Conservation (phyloP, 1,140 invertebrate genomes). For the Drosophila busckii region DNA sequence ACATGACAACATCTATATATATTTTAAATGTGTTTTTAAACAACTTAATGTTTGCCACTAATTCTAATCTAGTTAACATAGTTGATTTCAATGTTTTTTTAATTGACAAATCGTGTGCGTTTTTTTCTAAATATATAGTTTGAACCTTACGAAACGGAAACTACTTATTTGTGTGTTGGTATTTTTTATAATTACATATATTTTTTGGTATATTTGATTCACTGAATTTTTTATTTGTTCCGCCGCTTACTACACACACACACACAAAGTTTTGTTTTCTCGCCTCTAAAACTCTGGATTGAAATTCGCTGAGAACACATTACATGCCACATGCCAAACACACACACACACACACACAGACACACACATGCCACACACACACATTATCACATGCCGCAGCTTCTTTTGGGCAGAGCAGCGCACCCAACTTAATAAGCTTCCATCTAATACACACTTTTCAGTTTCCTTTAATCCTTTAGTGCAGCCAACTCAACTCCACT, state of each 20-base stretch:
- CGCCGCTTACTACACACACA: conserved; percentile 49
- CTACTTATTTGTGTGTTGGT: conserved; percentile 69
- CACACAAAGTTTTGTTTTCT: conserved; percentile 11
- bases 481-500: too few relatives aligned
- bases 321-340: conserved; percentile 19
- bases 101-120: conserved; percentile 49
- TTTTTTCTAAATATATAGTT: conserved; percentile 61
- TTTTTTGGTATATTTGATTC: conserved; percentile 30
- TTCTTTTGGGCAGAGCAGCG: conserved; percentile 52
- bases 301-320: conserved; percentile 22
- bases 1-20: conserved; percentile 18
- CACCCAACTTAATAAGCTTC: conserved; percentile 8
- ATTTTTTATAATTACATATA: conserved; percentile 54
- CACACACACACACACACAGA: conserved; percentile 7
- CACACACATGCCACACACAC: conserved; percentile 6
- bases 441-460: conserved; percentile 6
- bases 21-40: conserved; percentile 44
- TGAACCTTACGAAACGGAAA: conserved; percentile 48
- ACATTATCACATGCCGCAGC: conserved; percentile 31
- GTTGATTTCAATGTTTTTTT: conserved; percentile 64
- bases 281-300: conserved; percentile 27
- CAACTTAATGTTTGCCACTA: conserved; percentile 68
- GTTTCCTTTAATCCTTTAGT: too few relatives aligned
- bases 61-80: conserved; percentile 65
- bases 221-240: conserved; percentile 48